Evolutionary conservation across 2,113 vertebrate genomes (phyloP), one percentile per base, ranked within the genome.

Genomic region (Deroptyus accipitrinus): DNA sequence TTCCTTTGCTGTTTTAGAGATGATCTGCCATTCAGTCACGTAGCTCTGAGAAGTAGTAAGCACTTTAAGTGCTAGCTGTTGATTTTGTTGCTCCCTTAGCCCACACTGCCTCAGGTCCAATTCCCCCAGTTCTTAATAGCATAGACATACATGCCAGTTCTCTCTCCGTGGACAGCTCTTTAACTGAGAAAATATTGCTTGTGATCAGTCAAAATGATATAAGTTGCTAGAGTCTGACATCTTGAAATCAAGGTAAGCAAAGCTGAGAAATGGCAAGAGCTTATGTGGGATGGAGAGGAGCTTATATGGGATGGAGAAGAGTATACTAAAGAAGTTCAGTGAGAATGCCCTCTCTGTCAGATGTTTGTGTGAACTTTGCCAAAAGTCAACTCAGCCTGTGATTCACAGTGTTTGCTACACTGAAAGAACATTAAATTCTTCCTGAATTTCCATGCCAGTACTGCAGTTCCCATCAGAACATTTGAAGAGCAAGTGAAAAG

Each of bases 41-140:
- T 37, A 30, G 8, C 28, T 68, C 20, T 68, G 74, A 41, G 33
- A 46, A 51, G 23, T 7, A 15, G 20, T 16, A 27, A 27, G 30
- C 37, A 4, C 19, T 75, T 16, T 22, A 33, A 13, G 6, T 46
- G 39, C n/a, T 39, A 1, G 14, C 25, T 64, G 10, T 31, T 74
- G 55, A 19, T 15, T 25, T 52, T 2, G 10, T 42, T 23, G 1
- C 41, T 69, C 20, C 25, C 27, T 30, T 48, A 66, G 22, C n/a
- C 46, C 0, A 0, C 20, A 1, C n/a, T 48, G 16, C 61, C 51
- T 75, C 1, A 0, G 3, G 7, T 35, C 61, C 0, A 0, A 4
- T 81, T 86, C 35, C 33, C 2, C 0, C 15, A 13, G 0, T 51
- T 73, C 17, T 42, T 52, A 39, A 39, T 22, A 37, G 13, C 6